Evolutionary conservation across 2,888 invertebrate species (phyloP), one percentile per base, ranked within the genome.

Genomic region (Anoncus sp.): DNA sequence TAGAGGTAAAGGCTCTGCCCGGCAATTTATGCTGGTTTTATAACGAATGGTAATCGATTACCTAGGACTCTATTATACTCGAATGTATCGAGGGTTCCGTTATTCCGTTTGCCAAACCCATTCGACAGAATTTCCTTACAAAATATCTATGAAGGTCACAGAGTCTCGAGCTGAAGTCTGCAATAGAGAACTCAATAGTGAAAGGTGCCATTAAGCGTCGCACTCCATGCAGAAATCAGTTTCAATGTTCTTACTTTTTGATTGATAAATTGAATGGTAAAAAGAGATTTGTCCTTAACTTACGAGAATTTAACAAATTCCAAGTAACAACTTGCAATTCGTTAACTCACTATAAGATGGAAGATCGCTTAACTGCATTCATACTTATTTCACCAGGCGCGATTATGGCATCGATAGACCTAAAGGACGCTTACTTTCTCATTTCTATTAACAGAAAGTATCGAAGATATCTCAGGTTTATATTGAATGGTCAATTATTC

Each of bases 321-420:
- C 66, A 77, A 24, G 60, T 35, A 10, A 22, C 71, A 10, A 16
- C n/a, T n/a, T n/a, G n/a, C n/a, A n/a, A n/a, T n/a, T n/a, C n/a
- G n/a, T n/a, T n/a, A n/a, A n/a, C 40, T 14, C 77, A 82, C 69
- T 82, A 80, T 35, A 80, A 81, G 65, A 22, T 80, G 18, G 82
- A 81, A 40, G 75, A 80, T 51, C 45, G 75, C 60, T 66, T 53
- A 72, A 51, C 77, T n/a, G n/a, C n/a, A n/a, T n/a, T n/a, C 16
- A 77, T 71, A 3, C 22, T 45, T 3, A 27, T 63, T 24, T 14
- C 18, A 4, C 3, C 7, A 24, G 47, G 24, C 20, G 63, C 43
- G 1, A 45, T 45, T 20, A 43, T 63, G 63, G 22, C 45, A 16
- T 24, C n/a, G n/a, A n/a, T 47, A 4, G 63, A 63, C 24, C n/a